Conservation (phyloP, 2,888 invertebrate genomes). For the Pseudococcus viburni region DNA sequence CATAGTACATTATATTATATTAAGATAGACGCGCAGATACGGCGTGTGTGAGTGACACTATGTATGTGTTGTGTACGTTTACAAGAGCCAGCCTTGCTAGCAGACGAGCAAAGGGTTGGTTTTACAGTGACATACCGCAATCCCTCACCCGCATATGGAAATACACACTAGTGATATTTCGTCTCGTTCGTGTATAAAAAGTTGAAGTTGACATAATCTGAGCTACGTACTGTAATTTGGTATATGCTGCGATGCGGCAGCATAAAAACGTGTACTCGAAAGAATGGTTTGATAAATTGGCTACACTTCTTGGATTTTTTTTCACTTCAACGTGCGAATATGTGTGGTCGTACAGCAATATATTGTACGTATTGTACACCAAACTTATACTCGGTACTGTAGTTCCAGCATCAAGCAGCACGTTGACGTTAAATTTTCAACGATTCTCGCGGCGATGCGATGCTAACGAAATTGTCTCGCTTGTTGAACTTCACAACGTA, state of each 20-base stretch:
- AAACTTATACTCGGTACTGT: too few relatives aligned
- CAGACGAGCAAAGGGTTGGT: neutral
- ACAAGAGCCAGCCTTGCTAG: neutral
- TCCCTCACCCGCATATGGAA: neutral
- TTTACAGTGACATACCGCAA: neutral
- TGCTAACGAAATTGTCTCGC: too few relatives aligned
- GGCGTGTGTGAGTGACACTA: neutral
- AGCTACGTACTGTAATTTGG: neutral
- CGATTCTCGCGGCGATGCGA: neutral
- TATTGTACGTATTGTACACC: too few relatives aligned
- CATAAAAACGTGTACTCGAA: neutral
- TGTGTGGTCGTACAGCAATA: too few relatives aligned
- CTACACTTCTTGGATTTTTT: neutral
- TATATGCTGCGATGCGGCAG: too few relatives aligned
- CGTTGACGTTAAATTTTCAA: neutral
- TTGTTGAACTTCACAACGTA: too few relatives aligned
- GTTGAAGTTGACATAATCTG: constrained; percentile 1
- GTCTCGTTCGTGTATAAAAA: neutral
- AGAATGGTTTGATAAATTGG: neutral
- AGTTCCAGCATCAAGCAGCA: neutral
- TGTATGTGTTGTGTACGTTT: neutral
- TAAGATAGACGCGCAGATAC: neutral
- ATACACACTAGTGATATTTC: neutral
- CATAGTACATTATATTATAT: neutral
- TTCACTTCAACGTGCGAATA: neutral